These are phyloP conservation scores for Akabosia matsudoensis DNA, from an alignment of 1,140 invertebrate species.

Conservation along the genomic window DNA sequence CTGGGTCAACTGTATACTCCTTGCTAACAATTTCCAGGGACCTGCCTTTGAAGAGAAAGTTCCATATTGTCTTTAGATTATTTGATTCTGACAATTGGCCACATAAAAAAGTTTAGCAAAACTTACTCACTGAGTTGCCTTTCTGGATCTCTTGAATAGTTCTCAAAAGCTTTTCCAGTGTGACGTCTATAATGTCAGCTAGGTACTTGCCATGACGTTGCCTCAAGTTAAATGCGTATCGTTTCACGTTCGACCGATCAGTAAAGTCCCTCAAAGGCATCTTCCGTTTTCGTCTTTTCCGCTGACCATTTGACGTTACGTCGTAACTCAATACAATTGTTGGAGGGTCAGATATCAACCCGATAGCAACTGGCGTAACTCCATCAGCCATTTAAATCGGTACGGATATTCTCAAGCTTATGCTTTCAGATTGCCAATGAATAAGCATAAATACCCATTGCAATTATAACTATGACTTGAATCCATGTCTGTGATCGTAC, in stretches of 20 bases:
- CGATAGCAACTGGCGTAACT: slow-evolving; percentile 25
- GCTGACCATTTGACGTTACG: background rate
- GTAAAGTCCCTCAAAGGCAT: slow-evolving; percentile 37
- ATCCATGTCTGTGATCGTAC: no score
- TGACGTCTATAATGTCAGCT: slow-evolving; percentile 19
- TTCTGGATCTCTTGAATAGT: slow-evolving; percentile 42
- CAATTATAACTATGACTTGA: no score
- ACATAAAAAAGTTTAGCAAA: background rate
- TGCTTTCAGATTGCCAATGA: no score
- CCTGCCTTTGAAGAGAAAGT: no score
- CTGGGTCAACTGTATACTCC: background rate
- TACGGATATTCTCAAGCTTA: no score
- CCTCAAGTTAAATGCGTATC: slow-evolving; percentile 10
- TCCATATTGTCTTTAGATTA: background rate
- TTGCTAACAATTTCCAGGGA: background rate
- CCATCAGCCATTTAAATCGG: background rate
- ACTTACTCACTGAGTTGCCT: slow-evolving; percentile 28
- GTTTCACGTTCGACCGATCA: slow-evolving; percentile 36
- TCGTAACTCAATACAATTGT: slow-evolving; percentile 32
- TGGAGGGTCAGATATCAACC: slow-evolving; percentile 39
- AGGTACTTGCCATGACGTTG: slow-evolving; percentile 33
- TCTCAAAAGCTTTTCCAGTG: slow-evolving; percentile 37
- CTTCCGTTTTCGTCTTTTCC: slow-evolving; percentile 35
- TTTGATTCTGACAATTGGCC: background rate
- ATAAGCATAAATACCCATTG: no score